A percentile compares a stretch with the other conserved stretches of the same genome.
These are phyloP conservation scores for Dastarcus helophoroides DNA, from an alignment of 2,888 invertebrate genomes.

Conservation along the genomic window DNA sequence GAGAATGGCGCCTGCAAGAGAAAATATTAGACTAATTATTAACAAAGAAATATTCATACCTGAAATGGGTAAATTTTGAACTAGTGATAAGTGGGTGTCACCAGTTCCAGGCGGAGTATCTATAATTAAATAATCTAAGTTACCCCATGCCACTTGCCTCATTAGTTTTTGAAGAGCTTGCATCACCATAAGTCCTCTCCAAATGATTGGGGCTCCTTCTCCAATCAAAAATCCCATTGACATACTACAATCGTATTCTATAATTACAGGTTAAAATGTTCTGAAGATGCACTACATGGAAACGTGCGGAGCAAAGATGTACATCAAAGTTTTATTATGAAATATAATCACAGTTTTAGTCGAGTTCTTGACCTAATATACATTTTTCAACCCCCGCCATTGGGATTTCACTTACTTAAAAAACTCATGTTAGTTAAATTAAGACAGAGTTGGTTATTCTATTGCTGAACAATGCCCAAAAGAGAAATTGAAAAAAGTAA, in stretches of 20 bases:
- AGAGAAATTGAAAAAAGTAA: no score
- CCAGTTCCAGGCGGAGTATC: conserved; percentile 98
- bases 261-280: no score
- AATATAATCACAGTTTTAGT: no score
- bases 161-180: conserved; percentile 79
- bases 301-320: no score
- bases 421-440: no score
- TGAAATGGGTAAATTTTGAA: conserved; percentile 77
- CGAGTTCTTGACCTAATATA: no score
- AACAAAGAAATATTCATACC: conserved; percentile 39
- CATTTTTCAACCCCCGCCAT: no score
- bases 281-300: no score
- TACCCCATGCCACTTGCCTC: conserved; percentile 79
- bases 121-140: conserved; percentile 75
- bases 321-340: no score
- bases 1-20: conserved; percentile 59
- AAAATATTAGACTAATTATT: background rate
- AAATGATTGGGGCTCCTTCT: conserved; percentile 78
- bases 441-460: no score
- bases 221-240: conserved; percentile 89
- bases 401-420: no score
- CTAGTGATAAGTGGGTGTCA: conserved; percentile 83
- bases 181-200: conserved; percentile 97
- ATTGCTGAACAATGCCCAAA: no score
- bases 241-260: conserved; percentile 53